These are phyloP conservation scores for Molanna angustata DNA, from an alignment of 2,888 invertebrate genomes.

Conservation along the genomic window DNA sequence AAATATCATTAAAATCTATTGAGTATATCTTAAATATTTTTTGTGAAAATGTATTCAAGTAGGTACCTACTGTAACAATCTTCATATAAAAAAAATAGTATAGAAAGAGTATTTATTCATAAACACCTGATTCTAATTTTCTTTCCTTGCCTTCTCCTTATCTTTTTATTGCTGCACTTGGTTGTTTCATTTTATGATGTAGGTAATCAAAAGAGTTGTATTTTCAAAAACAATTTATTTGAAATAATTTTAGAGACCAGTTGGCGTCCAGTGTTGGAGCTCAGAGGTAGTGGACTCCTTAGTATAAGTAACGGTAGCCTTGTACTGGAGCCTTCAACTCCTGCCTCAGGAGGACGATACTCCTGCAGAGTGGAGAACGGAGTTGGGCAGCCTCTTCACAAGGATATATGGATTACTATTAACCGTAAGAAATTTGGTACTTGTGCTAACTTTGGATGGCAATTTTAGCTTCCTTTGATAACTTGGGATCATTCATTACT, in stretches of 20 bases:
- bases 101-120: too few species aligned
- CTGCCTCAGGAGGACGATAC: slow-evolving; percentile 51
- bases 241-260: slow-evolving; percentile 41
- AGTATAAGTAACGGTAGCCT: slow-evolving; percentile 51
- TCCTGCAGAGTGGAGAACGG: slow-evolving; percentile 53
- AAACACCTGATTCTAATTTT: too few species aligned
- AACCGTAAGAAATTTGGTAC: slow-evolving; percentile 46
- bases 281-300: slow-evolving; percentile 51
- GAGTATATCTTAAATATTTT: too few species aligned
- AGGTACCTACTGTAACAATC: too few species aligned
- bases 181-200: too few species aligned
- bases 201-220: background rate
- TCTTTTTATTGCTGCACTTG: too few species aligned
- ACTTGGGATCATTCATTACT: too few species aligned
- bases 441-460: background rate
- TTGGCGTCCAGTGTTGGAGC: slow-evolving; percentile 51
- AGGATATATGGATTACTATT: slow-evolving; percentile 52
- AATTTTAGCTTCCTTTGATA: too few species aligned
- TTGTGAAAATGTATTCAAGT: too few species aligned
- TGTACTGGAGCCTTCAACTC: slow-evolving; percentile 49
- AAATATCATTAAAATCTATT: background rate
- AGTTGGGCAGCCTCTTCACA: slow-evolving; percentile 48
- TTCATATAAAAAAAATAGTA: too few species aligned
- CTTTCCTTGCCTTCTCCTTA: too few species aligned
- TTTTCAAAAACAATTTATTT: background rate